Conservation (phyloP, 2,888 invertebrate species). For the Chironomus riparius region DNA sequence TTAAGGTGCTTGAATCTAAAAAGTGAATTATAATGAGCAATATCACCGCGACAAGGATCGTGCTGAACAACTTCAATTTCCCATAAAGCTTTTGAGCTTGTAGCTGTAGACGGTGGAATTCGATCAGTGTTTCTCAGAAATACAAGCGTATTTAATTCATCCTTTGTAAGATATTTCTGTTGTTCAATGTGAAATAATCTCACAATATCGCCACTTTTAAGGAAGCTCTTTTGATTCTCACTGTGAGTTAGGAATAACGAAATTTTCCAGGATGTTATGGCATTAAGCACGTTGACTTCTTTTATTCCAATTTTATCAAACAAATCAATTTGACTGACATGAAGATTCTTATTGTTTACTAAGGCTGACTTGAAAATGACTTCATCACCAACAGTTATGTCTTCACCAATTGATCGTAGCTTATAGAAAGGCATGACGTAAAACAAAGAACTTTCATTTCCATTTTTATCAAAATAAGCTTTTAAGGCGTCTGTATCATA, state of each 20-base stretch:
- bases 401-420: conserved; percentile 86
- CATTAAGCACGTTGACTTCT: conserved; percentile 91
- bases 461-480: conserved; percentile 90
- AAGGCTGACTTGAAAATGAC: conserved; percentile 96
- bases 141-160: conserved; percentile 88
- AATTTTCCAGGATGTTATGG: conserved; percentile 95
- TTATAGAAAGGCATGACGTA: conserved; percentile 98
- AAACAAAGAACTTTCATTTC: conserved; percentile 99
- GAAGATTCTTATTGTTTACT: conserved; percentile 83
- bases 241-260: conserved; percentile 92
- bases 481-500: conserved; percentile 98
- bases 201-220: conserved; percentile 84
- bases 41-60: conserved; percentile 95
- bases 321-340: conserved; percentile 81
- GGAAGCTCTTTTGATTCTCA: conserved; percentile 92
- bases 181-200: conserved; percentile 68
- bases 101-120: conserved; percentile 94
- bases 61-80: conserved; percentile 96
- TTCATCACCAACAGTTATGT: conserved; percentile 96
- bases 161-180: conserved; percentile 98
- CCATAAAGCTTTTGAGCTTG: conserved; percentile 98
- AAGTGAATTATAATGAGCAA: conserved; percentile 96
- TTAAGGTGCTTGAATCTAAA: conserved; percentile 98
- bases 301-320: conserved; percentile 90
- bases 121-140: conserved; percentile 87